Evolutionary conservation across 2,797 vertebrate species (phyloP).

Genomic region (Orestias chungarensis): DNA sequence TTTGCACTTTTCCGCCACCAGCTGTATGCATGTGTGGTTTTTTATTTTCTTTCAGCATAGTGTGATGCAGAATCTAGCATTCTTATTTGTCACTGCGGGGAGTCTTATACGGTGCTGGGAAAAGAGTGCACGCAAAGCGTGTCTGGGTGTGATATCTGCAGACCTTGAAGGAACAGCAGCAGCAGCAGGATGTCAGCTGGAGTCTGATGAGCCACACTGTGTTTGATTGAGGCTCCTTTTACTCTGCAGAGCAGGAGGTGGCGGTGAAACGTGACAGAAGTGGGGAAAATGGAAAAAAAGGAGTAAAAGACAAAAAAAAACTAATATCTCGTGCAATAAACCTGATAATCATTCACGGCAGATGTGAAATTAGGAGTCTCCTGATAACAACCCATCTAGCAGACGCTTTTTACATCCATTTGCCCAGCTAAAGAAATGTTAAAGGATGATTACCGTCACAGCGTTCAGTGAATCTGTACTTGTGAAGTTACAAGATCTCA

Average conservation of each 20-base stretch:
- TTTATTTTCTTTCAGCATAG: background rate
- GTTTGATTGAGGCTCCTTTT: constrained; percentile 41
- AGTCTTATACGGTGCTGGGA: constrained; percentile 47
- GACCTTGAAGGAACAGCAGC: constrained; percentile 33
- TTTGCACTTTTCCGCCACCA: constrained; percentile 7
- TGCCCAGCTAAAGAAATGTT: background rate
- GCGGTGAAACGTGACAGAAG: background rate
- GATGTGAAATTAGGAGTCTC: background rate
- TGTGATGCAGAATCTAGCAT: constrained; percentile 24
- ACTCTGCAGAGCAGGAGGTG: constrained; percentile 14
- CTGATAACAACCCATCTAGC: background rate
- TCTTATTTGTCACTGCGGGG: constrained; percentile 40
- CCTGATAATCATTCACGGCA: background rate
- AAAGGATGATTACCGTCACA: constrained; percentile 5
- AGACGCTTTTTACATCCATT: background rate
- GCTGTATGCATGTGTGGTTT: background rate
- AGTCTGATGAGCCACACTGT: constrained; percentile 30
- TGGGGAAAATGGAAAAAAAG: background rate
- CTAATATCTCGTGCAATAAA: background rate
- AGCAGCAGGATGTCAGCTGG: constrained; percentile 39
- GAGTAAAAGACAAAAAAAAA: background rate
- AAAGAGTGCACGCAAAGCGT: constrained; percentile 53
- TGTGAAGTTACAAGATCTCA: constrained; percentile 39
- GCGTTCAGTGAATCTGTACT: constrained; percentile 24
- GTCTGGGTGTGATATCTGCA: constrained; percentile 46